Conservation (phyloP, 2,113 vertebrate species). For the Vicugna pacos region DNA sequence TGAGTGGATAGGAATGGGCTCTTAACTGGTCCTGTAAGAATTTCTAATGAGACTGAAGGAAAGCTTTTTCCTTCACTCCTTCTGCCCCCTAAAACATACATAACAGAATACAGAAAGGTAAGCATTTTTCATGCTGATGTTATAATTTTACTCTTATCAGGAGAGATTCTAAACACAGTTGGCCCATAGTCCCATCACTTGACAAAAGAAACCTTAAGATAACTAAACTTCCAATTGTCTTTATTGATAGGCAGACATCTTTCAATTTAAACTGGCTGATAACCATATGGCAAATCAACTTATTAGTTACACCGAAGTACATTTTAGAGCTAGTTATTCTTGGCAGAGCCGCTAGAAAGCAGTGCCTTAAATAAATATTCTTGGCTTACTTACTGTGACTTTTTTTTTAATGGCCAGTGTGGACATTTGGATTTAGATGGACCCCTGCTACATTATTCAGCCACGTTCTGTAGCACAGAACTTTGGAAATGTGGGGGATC, state of each 20-base stretch:
- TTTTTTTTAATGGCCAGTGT: not conserved
- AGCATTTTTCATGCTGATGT: not conserved
- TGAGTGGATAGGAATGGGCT: not conserved
- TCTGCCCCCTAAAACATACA: not conserved
- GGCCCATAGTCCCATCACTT: not conserved
- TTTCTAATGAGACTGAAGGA: slow-evolving; percentile 31
- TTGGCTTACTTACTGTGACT: not conserved
- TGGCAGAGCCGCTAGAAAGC: slow-evolving; percentile 2
- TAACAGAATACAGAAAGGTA: not conserved
- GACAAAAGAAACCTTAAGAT: not conserved
- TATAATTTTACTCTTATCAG: not conserved
- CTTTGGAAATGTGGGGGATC: not conserved
- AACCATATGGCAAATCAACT: not conserved
- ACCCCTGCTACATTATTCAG: not conserved
- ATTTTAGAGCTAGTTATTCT: slow-evolving; percentile 9
- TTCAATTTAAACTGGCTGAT: not conserved
- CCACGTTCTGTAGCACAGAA: not conserved
- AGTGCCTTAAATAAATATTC: not conserved
- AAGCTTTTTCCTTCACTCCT: not conserved
- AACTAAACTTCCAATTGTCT: not conserved
- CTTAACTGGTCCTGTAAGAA: not conserved
- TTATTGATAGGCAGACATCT: not conserved
- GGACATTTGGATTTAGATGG: not conserved
- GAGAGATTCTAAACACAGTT: not conserved
- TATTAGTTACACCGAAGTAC: not conserved